Evolutionary conservation across 2,113 vertebrate species (phyloP).

Genomic region (Sminthopsis crassicaudata): DNA sequence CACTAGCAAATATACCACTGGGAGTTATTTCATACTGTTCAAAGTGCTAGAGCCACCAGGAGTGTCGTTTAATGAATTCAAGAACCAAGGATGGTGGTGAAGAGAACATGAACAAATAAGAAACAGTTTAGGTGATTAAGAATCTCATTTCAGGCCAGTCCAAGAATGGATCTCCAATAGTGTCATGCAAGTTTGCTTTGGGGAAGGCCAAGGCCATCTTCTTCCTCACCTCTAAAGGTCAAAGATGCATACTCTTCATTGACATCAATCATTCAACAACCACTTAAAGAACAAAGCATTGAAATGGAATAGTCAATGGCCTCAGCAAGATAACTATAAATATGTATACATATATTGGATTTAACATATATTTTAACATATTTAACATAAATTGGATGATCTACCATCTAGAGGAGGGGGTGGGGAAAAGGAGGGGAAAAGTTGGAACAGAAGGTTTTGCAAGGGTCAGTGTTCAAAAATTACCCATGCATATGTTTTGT

Average conservation of each 20-base stretch:
- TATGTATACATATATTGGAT: no score
- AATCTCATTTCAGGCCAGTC: neutral
- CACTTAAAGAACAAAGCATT: neutral
- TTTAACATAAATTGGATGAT: no score
- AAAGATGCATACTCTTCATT: neutral
- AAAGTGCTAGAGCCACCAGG: no score
- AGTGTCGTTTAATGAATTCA: neutral
- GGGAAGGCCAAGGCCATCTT: neutral
- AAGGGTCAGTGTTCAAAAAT: no score
- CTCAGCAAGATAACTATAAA: no score
- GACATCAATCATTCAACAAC: neutral
- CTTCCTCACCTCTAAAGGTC: neutral
- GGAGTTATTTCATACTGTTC: neutral
- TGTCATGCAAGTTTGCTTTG: neutral
- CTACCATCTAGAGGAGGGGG: no score
- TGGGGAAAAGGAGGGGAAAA: no score
- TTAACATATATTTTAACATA: no score
- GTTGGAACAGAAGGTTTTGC: no score
- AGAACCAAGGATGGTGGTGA: neutral
- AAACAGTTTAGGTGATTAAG: neutral
- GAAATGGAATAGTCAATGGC: neutral
- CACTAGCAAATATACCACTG: neutral
- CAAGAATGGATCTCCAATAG: neutral
- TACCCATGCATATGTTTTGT: no score
- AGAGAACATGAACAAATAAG: neutral